A percentile compares a stretch with the other conserved stretches of the same genome.
These are phyloP conservation scores for Mnemiopsis leidyi DNA, from an alignment of 37 sponge, comb jelly and placozoan species.

Conservation along the genomic window DNA sequence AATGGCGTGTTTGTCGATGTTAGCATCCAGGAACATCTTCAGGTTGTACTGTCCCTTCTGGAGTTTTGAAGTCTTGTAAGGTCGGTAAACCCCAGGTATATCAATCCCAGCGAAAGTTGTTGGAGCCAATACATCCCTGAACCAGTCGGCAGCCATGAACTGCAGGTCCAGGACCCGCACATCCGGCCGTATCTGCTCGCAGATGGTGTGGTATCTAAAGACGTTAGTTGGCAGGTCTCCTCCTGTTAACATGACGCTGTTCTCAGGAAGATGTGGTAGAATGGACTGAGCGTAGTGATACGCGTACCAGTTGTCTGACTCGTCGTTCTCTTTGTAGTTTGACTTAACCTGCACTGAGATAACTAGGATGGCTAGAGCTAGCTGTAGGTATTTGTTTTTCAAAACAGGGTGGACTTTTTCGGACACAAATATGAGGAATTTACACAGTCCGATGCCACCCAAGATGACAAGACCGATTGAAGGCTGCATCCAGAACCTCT, in stretches of 20 bases:
- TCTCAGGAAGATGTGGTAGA: constrained; percentile 39
- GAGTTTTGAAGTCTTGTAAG: constrained; percentile 10
- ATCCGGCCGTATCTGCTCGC: constrained; percentile 58
- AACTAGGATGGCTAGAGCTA: neutral
- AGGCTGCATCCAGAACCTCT: constrained; percentile 64
- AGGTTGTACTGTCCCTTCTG: constrained; percentile 26
- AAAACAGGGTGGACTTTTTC: neutral
- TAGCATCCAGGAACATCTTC: neutral
- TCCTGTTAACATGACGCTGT: constrained; percentile 43
- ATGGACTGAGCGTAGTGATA: constrained; percentile 30
- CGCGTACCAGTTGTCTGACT: constrained; percentile 45
- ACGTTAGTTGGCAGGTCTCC: constrained; percentile 60
- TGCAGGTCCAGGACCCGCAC: constrained; percentile 43
- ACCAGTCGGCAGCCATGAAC: constrained; percentile 57
- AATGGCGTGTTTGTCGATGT: constrained; percentile 9
- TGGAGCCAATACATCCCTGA: constrained; percentile 26
- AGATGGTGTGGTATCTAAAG: constrained; percentile 59
- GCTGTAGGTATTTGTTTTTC: constrained; percentile 32
- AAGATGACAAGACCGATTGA: constrained; percentile 9
- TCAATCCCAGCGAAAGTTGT: neutral
- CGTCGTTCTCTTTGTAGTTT: constrained; percentile 55
- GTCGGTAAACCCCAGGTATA: constrained; percentile 23
- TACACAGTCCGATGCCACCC: constrained; percentile 10
- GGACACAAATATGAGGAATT: neutral
- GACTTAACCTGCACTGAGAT: constrained; percentile 10